Evolutionary conservation across 2,797 vertebrate species (phyloP).

Genomic region (Hyperoplus lanceolatus): DNA sequence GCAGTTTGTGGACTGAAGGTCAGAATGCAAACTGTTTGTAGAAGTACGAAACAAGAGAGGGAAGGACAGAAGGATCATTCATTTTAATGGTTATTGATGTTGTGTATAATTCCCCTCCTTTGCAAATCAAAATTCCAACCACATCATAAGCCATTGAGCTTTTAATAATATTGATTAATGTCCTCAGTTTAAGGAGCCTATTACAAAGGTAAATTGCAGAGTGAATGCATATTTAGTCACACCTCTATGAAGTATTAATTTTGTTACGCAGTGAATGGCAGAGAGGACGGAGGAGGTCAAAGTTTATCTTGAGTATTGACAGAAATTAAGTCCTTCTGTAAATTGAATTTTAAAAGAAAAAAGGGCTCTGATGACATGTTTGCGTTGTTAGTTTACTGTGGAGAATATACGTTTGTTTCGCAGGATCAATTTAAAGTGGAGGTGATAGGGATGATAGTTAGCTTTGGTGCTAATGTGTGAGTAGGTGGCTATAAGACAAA

Average conservation of each 20-base stretch:
- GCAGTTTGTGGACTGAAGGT: constrained; percentile 41
- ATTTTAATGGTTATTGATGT: constrained; percentile 76
- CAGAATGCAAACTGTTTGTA: constrained; percentile 24
- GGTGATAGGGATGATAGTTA: not conserved
- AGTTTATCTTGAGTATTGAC: constrained; percentile 13
- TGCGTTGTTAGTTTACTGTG: not conserved
- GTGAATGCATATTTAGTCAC: constrained; percentile 65
- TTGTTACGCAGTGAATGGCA: constrained; percentile 19
- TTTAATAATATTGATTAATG: constrained; percentile 71
- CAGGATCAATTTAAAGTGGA: not conserved
- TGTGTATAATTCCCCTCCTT: constrained; percentile 64
- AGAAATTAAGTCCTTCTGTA: constrained; percentile 15
- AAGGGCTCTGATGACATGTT: not conserved
- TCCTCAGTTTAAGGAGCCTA: constrained; percentile 61
- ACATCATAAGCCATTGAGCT: constrained; percentile 52
- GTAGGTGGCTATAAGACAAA: not conserved
- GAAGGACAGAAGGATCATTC: constrained; percentile 51
- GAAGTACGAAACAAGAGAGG: not conserved
- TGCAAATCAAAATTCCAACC: constrained; percentile 69
- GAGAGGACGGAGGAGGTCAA: constrained; percentile 13
- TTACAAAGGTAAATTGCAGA: constrained; percentile 69
- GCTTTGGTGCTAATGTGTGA: not conserved
- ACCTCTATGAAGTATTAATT: constrained; percentile 38
- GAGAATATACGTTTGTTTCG: not conserved
- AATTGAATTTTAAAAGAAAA: constrained; percentile 15